These are phyloP conservation scores for Malurus leucopterus DNA, from an alignment of 2,797 vertebrate species.

Conservation along the genomic window DNA sequence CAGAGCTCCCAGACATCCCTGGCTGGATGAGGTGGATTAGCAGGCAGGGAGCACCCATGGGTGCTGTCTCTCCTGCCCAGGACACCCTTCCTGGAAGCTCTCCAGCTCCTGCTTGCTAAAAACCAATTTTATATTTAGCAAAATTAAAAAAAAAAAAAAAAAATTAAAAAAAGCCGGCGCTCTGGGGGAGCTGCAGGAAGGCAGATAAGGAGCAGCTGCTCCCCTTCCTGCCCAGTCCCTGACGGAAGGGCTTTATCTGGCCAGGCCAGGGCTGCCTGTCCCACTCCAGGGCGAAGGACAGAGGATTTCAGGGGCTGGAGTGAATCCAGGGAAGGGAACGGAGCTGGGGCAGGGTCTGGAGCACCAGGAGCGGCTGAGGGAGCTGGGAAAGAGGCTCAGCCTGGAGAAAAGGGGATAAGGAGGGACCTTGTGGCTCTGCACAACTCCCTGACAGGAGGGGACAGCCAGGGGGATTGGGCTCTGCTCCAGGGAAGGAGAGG, in stretches of 20 bases:
- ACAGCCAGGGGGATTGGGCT: accelerated
- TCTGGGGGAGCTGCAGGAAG: not conserved
- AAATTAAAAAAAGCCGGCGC: accelerated
- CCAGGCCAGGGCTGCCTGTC: not conserved
- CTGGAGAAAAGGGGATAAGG: not conserved
- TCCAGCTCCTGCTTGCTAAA: not conserved
- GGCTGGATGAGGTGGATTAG: not conserved
- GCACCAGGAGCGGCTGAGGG: accelerated
- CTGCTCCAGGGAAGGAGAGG: not conserved
- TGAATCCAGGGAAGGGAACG: accelerated
- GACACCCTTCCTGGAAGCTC: accelerated
- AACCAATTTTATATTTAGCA: not conserved
- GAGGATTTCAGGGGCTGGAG: not conserved
- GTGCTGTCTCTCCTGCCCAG: not conserved
- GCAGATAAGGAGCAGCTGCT: not conserved
- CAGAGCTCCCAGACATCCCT: accelerated
- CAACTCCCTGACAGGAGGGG: not conserved
- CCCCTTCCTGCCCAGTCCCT: not conserved
- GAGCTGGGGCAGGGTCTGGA: not conserved
- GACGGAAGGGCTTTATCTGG: not conserved
- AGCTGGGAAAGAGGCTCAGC: not conserved
- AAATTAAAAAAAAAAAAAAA: too few relatives aligned
- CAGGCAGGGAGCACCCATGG: not conserved
- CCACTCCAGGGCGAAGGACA: accelerated
- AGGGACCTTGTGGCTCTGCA: not conserved